Conservation (phyloP, 2,113 vertebrate species). For the Upupa epops region DNA sequence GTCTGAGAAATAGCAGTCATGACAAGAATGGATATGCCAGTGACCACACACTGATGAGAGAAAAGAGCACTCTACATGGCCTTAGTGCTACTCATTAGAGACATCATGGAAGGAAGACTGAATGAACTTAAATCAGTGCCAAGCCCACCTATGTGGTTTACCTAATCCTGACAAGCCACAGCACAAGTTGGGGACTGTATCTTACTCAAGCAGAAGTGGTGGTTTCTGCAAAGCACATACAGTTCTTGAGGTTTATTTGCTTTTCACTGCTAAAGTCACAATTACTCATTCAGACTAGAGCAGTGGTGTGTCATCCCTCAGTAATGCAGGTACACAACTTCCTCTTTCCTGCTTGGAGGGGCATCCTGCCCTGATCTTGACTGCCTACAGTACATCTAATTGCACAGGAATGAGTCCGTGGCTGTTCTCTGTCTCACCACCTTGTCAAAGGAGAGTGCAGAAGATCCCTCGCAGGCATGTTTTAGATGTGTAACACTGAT, state of each 20-base stretch:
- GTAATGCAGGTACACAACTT: background rate
- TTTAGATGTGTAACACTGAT: constrained; percentile 11
- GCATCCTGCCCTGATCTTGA: background rate
- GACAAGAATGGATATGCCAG: background rate
- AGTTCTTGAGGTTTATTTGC: background rate
- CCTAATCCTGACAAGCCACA: constrained; percentile 8
- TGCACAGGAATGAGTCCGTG: background rate
- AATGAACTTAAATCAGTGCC: background rate
- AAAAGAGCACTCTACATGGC: background rate
- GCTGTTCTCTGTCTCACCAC: constrained; percentile 18
- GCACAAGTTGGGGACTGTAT: background rate
- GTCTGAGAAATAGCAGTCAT: background rate
- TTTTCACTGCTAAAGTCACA: background rate
- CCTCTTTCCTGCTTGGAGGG: background rate
- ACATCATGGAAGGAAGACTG: background rate
- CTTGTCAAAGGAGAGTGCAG: background rate
- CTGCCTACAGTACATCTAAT: background rate
- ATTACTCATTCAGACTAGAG: background rate
- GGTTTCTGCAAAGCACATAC: background rate
- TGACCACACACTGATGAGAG: background rate
- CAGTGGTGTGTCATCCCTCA: background rate
- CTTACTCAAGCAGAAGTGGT: constrained; percentile 41
- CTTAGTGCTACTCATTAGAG: background rate
- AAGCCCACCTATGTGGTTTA: background rate
- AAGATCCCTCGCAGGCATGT: background rate